A percentile compares a stretch with the other conserved stretches of the same genome.
Conservation (phyloP, 2,113 vertebrate genomes). For the Salvelinus sp. region DNA sequence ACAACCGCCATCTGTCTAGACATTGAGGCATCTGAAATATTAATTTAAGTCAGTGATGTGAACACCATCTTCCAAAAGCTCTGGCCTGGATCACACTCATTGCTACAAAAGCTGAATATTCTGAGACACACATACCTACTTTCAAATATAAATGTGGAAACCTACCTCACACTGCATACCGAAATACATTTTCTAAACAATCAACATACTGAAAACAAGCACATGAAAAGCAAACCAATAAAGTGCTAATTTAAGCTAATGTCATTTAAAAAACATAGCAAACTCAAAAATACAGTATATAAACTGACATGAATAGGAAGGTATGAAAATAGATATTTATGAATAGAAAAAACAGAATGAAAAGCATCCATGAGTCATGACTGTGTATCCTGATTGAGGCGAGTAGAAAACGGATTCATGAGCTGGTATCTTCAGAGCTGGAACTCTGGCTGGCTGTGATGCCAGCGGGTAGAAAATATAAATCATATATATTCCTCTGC, state of each 20-base stretch:
- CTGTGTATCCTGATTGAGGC: no score
- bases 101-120: slow-evolving; percentile 22
- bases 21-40: background rate
- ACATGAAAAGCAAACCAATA: background rate
- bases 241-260: slow-evolving; percentile 22
- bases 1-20: no score
- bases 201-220: background rate
- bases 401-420: no score
- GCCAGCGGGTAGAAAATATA: no score
- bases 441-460: no score
- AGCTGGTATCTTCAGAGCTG: no score
- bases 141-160: slow-evolving; percentile 1
- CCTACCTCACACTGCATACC: background rate
- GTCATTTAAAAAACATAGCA: background rate
- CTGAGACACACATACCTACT: slow-evolving; percentile 27
- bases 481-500: background rate
- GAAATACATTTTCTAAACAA: background rate
- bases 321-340: no score
- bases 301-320: no score
- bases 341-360: no score
- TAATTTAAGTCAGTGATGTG: background rate
- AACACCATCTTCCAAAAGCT: slow-evolving; percentile 5
- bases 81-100: slow-evolving; percentile 10
- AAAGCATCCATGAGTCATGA: no score
- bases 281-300: no score